Conservation (phyloP, 1,140 invertebrate species). For the Dendrolimus kikuchii region DNA sequence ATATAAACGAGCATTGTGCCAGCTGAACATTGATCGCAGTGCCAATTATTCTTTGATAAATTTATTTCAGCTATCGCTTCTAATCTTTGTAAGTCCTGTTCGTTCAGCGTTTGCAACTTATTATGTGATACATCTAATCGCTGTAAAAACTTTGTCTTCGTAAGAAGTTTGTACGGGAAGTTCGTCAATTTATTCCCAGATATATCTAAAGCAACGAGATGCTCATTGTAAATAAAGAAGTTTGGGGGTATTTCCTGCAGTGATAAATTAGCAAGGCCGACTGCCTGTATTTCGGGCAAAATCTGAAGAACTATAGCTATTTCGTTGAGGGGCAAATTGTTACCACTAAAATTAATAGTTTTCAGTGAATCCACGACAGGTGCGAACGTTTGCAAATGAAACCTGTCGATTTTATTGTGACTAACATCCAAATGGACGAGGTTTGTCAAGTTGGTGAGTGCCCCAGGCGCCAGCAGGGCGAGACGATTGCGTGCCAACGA, state of each 20-base stretch:
- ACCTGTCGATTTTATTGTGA: constrained; percentile 80
- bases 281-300: constrained; percentile 71
- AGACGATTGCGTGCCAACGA: constrained; percentile 80
- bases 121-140: constrained; percentile 78
- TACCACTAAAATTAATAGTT: constrained; percentile 79
- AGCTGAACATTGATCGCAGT: constrained; percentile 78
- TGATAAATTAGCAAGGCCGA: constrained; percentile 75
- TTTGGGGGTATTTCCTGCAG: constrained; percentile 66
- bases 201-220: constrained; percentile 63
- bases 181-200: constrained; percentile 74
- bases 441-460: constrained; percentile 79
- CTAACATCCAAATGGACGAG: constrained; percentile 80
- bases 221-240: constrained; percentile 64
- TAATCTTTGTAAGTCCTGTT: constrained; percentile 70
- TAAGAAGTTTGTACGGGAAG: constrained; percentile 72
- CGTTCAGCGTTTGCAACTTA: constrained; percentile 73
- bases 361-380: constrained; percentile 75
- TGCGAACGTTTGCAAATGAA: constrained; percentile 75
- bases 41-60: constrained; percentile 78
- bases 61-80: constrained; percentile 70
- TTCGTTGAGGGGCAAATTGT: constrained; percentile 68
- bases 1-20: constrained; percentile 71
- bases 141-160: constrained; percentile 71
- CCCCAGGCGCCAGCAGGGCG: constrained; percentile 78
- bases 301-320: constrained; percentile 71